Conservation (phyloP, 2,888 invertebrate species). For the Melinopterus prodromus region DNA sequence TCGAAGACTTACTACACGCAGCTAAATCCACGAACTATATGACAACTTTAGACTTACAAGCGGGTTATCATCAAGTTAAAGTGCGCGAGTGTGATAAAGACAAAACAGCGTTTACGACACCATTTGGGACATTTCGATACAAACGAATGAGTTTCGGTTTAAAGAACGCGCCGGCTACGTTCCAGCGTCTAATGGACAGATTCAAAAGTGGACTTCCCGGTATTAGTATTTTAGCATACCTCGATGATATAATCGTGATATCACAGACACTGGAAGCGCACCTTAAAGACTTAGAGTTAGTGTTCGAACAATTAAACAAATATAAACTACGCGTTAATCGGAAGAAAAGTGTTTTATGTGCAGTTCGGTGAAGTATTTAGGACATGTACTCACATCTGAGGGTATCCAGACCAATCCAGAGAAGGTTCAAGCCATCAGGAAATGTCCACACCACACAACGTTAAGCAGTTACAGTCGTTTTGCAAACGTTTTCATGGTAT, state of each 20-base stretch:
- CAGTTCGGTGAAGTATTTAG: conserved; percentile 41
- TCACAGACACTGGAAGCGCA: conserved; percentile 43
- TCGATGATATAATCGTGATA: conserved; percentile 48
- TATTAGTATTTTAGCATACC: conserved; percentile 42
- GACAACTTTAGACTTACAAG: conserved; percentile 47
- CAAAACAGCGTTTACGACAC: conserved; percentile 46
- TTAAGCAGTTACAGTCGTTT: conserved; percentile 32
- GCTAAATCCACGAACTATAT: conserved; percentile 45
- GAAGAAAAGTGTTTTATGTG: conserved; percentile 41
- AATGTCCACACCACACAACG: conserved; percentile 32
- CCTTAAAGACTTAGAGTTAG: conserved; percentile 38
- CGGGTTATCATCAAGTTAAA: too few species aligned
- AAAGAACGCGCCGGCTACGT: conserved; percentile 46
- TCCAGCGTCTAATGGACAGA: conserved; percentile 45
- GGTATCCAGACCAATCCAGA: conserved; percentile 35
- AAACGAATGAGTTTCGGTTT: conserved; percentile 45
- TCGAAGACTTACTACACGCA: conserved; percentile 56
- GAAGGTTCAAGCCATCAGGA: conserved; percentile 34
- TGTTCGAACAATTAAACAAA: conserved; percentile 39
- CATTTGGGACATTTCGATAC: conserved; percentile 44
- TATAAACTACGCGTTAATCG: conserved; percentile 42
- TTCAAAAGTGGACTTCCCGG: conserved; percentile 41
- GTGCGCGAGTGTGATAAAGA: too few species aligned
- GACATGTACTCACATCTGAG: conserved; percentile 32
- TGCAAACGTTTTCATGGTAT: conserved; percentile 42